Evolutionary conservation across 2,113 vertebrate genomes (phyloP).

Genomic region (Clarias batrachus): DNA sequence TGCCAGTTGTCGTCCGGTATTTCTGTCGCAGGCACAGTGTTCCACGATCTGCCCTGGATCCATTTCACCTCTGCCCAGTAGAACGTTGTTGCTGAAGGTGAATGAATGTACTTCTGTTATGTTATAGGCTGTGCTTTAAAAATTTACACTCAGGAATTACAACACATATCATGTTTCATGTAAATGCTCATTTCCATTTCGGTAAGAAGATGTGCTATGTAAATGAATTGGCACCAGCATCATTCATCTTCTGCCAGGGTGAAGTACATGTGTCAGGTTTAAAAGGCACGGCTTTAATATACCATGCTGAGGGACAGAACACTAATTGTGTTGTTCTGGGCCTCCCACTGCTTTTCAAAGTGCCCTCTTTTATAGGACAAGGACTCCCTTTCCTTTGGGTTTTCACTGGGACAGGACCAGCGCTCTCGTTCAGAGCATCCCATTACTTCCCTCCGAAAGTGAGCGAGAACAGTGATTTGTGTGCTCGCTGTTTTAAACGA

Average conservation of each 20-base stretch:
- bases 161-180: neutral
- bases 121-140: neutral
- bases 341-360: conserved; percentile 70
- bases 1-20: neutral
- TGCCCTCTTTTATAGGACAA: conserved; percentile 77
- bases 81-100: neutral
- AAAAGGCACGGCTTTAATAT: conserved; percentile 56
- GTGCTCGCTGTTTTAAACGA: conserved; percentile 4
- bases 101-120: neutral
- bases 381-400: conserved; percentile 75
- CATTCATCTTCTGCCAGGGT: conserved; percentile 24
- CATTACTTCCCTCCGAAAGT: conserved; percentile 44
- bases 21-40: neutral
- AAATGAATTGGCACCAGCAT: conserved; percentile 11
- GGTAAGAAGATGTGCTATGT: conserved; percentile 7
- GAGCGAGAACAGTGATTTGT: conserved; percentile 29
- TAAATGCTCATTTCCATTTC: conserved; percentile 11
- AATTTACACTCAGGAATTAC: conserved; percentile 2
- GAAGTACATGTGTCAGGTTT: conserved; percentile 49
- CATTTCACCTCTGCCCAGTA: neutral
- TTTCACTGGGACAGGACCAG: conserved; percentile 68
- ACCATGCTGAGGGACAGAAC: conserved; percentile 50
- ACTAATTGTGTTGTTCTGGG: conserved; percentile 60
- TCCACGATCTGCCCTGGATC: neutral
- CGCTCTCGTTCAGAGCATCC: conserved; percentile 58